These are phyloP conservation scores for Aythya fuligula DNA, from an alignment of 2,797 vertebrate genomes.

Conservation along the genomic window DNA sequence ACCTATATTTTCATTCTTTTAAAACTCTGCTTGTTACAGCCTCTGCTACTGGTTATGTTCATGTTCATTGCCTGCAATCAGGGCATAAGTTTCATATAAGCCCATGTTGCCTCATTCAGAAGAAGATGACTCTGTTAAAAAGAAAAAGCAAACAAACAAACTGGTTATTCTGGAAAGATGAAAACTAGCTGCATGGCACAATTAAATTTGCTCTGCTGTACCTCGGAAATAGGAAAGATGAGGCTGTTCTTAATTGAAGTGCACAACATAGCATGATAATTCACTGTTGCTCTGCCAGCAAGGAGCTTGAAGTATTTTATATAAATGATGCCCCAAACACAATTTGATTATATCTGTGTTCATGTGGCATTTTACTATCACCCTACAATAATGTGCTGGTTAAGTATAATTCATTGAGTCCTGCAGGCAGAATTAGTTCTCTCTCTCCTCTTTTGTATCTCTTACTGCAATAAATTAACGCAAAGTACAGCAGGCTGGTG, in stretches of 20 bases:
- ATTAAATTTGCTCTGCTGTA: slow-evolving; percentile 65
- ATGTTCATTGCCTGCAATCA: slow-evolving; percentile 59
- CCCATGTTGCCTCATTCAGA: slow-evolving; percentile 1
- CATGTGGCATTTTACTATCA: slow-evolving; percentile 37
- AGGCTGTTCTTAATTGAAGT: slow-evolving; percentile 66
- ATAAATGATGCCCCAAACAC: slow-evolving; percentile 46
- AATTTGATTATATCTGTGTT: slow-evolving; percentile 50
- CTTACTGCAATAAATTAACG: slow-evolving; percentile 66
- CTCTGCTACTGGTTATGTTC: slow-evolving; percentile 27
- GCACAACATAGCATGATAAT: slow-evolving; percentile 60
- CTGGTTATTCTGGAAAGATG: slow-evolving; percentile 40
- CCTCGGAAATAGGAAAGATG: slow-evolving; percentile 62
- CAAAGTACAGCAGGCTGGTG: neutral
- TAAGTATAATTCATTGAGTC: slow-evolving; percentile 67
- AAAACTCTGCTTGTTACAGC: neutral
- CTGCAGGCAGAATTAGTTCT: slow-evolving; percentile 60
- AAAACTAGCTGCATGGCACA: slow-evolving; percentile 43
- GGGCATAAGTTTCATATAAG: slow-evolving; percentile 48
- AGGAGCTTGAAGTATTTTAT: slow-evolving; percentile 48
- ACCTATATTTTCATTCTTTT: slow-evolving; percentile 49
- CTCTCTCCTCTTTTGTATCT: slow-evolving; percentile 34
- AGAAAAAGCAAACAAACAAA: neutral
- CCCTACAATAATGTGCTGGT: slow-evolving; percentile 40
- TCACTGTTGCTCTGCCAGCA: slow-evolving; percentile 37
- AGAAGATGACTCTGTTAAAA: slow-evolving; percentile 6